These are phyloP conservation scores for Xenopus petersii DNA, from an alignment of 2,797 vertebrate genomes.

Conservation along the genomic window DNA sequence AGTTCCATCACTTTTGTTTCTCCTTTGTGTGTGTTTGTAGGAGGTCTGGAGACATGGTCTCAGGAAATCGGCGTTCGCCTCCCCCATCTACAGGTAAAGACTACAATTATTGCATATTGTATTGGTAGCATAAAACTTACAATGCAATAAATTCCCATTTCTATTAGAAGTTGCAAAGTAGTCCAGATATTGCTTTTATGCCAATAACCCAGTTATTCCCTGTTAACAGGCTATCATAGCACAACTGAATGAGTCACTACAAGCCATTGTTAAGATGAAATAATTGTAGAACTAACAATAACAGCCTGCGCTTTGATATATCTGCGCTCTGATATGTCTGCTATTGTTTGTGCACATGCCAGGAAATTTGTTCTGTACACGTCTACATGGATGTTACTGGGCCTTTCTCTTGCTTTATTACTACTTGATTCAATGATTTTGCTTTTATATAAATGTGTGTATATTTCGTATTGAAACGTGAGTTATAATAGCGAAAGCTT, in stretches of 20 bases:
- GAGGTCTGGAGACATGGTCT: constrained; percentile 87
- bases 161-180: too few species aligned
- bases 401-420: too few species aligned
- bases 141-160: too few species aligned
- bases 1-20: background rate
- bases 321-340: too few species aligned
- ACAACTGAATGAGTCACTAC: constrained; percentile 9
- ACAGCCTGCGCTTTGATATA: background rate
- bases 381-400: background rate
- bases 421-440: too few species aligned
- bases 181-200: background rate
- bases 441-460: too few species aligned
- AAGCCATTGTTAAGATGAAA: constrained; percentile 3
- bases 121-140: too few species aligned
- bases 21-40: constrained; percentile 59
- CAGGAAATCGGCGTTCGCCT: constrained; percentile 86
- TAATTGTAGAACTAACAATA: background rate
- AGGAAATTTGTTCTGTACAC: constrained; percentile 17
- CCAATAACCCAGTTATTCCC: constrained; percentile 11
- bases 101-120: background rate
- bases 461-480: too few species aligned
- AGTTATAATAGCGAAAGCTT: too few species aligned
- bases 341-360: background rate
- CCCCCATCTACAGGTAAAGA: constrained; percentile 87
- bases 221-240: constrained; percentile 14